These are phyloP conservation scores for Danio aesculapii DNA, from an alignment of 2,797 vertebrate genomes.

Conservation along the genomic window DNA sequence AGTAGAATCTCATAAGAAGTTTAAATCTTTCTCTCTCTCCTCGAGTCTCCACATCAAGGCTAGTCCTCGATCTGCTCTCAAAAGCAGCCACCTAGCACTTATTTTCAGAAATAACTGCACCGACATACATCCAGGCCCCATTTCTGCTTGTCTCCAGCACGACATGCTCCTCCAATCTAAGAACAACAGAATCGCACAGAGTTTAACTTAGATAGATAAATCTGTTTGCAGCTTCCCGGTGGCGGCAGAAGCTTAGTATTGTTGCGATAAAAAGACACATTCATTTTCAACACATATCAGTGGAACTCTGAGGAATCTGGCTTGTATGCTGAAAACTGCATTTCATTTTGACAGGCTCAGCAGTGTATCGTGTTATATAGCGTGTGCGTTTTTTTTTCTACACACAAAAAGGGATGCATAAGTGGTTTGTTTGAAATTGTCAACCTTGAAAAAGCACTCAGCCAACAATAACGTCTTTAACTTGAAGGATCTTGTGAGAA, in stretches of 20 bases:
- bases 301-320: constrained; percentile 23
- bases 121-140: constrained; percentile 12
- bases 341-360: constrained; percentile 38
- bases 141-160: constrained; percentile 40
- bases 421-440: neutral
- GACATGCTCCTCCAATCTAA: constrained; percentile 31
- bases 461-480: neutral
- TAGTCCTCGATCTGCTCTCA: neutral
- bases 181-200: constrained; percentile 26
- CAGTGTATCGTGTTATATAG: constrained; percentile 30
- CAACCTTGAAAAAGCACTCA: neutral
- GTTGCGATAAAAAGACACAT: constrained; percentile 13
- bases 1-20: neutral
- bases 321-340: constrained; percentile 21
- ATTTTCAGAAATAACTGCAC: constrained; percentile 14
- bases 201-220: constrained; percentile 45
- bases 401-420: constrained; percentile 17
- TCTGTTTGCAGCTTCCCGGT: constrained; percentile 14
- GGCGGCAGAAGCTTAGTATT: constrained; percentile 11
- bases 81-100: neutral
- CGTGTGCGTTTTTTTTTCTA: neutral
- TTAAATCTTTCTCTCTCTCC: neutral
- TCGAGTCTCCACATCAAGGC: neutral
- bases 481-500: neutral
- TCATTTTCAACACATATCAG: constrained; percentile 2